These are phyloP conservation scores for Euschistus heros DNA, from an alignment of 1,140 invertebrate species.

Conservation along the genomic window DNA sequence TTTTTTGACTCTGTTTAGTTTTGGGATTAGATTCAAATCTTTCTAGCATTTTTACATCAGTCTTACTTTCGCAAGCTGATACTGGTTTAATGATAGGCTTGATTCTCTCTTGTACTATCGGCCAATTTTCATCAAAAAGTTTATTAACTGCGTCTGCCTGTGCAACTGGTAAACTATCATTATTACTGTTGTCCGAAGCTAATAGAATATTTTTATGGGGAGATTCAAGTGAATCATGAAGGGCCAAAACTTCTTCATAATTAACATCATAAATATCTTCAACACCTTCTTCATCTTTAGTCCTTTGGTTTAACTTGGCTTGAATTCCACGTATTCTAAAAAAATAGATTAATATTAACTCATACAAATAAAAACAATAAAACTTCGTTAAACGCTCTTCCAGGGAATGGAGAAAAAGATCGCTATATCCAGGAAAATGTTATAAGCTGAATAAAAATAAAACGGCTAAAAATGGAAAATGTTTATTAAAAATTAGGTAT, in stretches of 20 bases:
- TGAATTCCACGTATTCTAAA: too few species aligned
- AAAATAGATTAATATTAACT: too few species aligned
- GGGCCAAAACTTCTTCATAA: neutral
- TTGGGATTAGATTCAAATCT: neutral
- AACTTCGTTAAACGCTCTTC: too few species aligned
- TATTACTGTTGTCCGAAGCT: neutral
- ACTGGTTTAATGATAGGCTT: slow-evolving; percentile 6
- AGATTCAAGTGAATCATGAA: neutral
- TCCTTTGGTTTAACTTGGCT: too few species aligned
- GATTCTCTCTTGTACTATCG: slow-evolving; percentile 9
- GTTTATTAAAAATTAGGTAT: too few species aligned
- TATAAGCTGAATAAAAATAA: too few species aligned
- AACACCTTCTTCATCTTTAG: too few species aligned
- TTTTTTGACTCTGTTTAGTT: neutral
- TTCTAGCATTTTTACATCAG: neutral
- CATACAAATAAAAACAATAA: too few species aligned
- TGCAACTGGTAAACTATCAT: neutral
- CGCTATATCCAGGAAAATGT: too few species aligned
- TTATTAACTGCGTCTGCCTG: neutral
- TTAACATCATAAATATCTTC: neutral
- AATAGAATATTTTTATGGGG: neutral
- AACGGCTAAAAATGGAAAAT: too few species aligned
- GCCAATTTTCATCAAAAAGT: slow-evolving; percentile 13
- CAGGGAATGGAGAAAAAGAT: too few species aligned
- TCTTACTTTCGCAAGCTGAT: neutral